phyloP scores from a whole-genome alignment of 2,888 invertebrate genomes.

The Leptarthrus brevirostris region DNA sequence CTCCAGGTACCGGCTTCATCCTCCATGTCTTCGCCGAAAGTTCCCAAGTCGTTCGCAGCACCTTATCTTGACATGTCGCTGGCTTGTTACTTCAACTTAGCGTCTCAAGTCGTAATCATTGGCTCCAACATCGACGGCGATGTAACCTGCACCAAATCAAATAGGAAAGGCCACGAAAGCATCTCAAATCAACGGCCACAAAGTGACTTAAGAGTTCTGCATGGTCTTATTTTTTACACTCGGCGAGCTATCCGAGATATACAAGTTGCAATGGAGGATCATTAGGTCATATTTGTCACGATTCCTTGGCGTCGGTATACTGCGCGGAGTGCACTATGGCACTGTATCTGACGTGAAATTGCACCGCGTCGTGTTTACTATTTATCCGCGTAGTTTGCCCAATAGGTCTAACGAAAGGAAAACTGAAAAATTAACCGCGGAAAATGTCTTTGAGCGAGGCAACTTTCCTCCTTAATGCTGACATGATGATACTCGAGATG shows the following conservation, averaged over 20 bases:
- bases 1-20: background rate
- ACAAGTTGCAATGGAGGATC: conserved; percentile 43
- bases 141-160: conserved; percentile 47
- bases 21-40: conserved; percentile 17
- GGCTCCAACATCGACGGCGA: conserved; percentile 19
- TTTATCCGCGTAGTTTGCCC: conserved; percentile 37
- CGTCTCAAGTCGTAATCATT: conserved; percentile 14
- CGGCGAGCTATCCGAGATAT: background rate
- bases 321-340: conserved; percentile 40
- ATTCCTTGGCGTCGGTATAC: conserved; percentile 43
- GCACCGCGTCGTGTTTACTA: conserved; percentile 38
- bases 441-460: conserved; percentile 31
- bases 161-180: conserved; percentile 45
- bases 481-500: conserved; percentile 43
- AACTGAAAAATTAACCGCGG: conserved; percentile 46
- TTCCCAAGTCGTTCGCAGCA: conserved; percentile 44
- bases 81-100: conserved; percentile 34
- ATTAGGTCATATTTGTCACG: conserved; percentile 51
- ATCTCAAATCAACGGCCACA: conserved; percentile 35
- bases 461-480: conserved; percentile 39
- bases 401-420: conserved; percentile 46
- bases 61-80: conserved; percentile 46
- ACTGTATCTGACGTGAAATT: conserved; percentile 35
- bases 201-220: conserved; percentile 28
- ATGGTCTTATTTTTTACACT: conserved; percentile 47